Percentiles rank a stretch among this genome's conserved stretches.
These are phyloP conservation scores for Callimorpha dominula DNA, from an alignment of 2,888 invertebrate species.

Conservation along the genomic window DNA sequence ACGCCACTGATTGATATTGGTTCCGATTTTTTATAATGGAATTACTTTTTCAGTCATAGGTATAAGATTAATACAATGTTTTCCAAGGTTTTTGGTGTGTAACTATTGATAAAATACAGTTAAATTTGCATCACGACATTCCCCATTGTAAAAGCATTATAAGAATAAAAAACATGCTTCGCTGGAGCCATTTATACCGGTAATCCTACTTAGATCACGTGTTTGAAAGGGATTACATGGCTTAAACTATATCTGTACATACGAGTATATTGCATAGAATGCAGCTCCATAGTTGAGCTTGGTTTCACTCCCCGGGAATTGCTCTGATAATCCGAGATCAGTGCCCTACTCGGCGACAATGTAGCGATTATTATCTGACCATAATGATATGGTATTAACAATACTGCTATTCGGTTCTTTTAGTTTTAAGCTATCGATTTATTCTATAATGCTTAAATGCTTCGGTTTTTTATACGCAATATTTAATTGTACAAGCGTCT, in stretches of 20 bases:
- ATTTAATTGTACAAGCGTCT: neutral
- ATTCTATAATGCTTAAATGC: neutral
- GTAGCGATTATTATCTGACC: slow-evolving; percentile 46
- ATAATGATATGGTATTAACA: slow-evolving; percentile 44
- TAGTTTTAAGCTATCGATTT: slow-evolving; percentile 31
- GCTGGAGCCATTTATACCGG: neutral
- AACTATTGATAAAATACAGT: neutral
- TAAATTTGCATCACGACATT: neutral
- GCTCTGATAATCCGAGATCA: slow-evolving; percentile 53
- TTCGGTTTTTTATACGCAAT: neutral
- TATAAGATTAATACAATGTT: too few relatives aligned
- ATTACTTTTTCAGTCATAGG: too few relatives aligned
- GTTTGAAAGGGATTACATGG: slow-evolving; percentile 17
- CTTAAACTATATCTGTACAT: slow-evolving; percentile 6
- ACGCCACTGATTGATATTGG: too few relatives aligned
- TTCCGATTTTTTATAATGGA: too few relatives aligned
- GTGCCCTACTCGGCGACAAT: slow-evolving; percentile 46
- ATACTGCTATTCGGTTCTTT: slow-evolving; percentile 30
- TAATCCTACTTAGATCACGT: slow-evolving; percentile 10
- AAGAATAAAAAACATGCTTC: neutral
- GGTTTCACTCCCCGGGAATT: slow-evolving; percentile 36
- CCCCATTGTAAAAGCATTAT: neutral
- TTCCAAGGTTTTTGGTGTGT: too few relatives aligned
- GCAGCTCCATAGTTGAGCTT: slow-evolving; percentile 27
- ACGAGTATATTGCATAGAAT: neutral